phyloP scores from a whole-genome alignment of 1,140 invertebrate genomes.

The Carposina sasakii region DNA sequence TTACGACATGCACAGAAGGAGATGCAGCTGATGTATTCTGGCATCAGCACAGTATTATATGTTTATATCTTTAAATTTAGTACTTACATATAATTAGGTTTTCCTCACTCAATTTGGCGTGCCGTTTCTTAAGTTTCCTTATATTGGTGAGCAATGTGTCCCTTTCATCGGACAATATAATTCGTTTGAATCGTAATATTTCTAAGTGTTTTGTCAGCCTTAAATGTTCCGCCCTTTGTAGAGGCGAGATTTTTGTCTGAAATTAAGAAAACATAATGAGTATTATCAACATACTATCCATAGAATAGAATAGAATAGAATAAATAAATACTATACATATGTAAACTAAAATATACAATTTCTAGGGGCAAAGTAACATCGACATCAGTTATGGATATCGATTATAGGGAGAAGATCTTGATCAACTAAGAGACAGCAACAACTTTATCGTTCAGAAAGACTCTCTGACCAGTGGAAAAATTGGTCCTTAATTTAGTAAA shows the following conservation, averaged over 20 bases:
- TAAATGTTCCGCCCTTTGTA: conserved; percentile 59
- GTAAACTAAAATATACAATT: too few species aligned
- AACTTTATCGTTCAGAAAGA: too few species aligned
- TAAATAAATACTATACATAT: conserved; percentile 11
- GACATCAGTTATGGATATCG: too few species aligned
- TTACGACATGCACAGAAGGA: too few species aligned
- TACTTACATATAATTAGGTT: conserved; percentile 66
- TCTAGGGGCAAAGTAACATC: too few species aligned
- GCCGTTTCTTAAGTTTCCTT: conserved; percentile 57
- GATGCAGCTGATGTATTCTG: too few species aligned
- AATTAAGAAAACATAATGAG: conserved; percentile 20
- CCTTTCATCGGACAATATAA: conserved; percentile 65
- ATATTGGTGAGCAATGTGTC: conserved; percentile 60
- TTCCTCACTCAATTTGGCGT: conserved; percentile 57
- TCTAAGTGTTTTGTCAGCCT: conserved; percentile 63
- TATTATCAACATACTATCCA: too few species aligned
- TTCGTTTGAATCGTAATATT: conserved; percentile 61
- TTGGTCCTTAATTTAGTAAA: too few species aligned
- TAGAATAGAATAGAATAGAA: neutral
- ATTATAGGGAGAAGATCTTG: too few species aligned
- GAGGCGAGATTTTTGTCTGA: conserved; percentile 68
- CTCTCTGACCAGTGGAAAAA: too few species aligned
- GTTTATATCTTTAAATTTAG: conserved; percentile 16
- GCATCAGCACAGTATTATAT: too few species aligned
- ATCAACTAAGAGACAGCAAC: too few species aligned